Base-by-base conservation (phyloP, 2,797 vertebrate genomes). In the Enteromius mattozi region DNA sequence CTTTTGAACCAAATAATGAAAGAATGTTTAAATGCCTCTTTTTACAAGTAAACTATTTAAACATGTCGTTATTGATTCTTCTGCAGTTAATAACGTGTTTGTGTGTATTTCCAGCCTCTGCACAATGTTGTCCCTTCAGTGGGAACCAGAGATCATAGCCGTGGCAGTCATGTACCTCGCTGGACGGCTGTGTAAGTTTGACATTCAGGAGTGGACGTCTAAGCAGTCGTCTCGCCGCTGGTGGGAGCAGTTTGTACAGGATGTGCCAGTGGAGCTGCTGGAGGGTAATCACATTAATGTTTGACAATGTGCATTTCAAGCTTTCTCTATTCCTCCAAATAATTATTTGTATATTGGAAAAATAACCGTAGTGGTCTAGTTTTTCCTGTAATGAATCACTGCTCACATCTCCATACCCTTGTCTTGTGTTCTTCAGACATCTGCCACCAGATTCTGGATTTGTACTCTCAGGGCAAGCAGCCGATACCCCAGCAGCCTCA, bases 201-300 rank as follows among this genome's bases (percentile, higher is more conserved):
- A 99, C 90, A 98, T 99, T 87, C 98, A 99, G 89, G 98, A 99
- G 85, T 99, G 98, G 98, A 99, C 98, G 0, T 95, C 96, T 49
- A 99, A 99, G 88, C 98, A 98, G 87, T 97, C 97, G 12, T 97
- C 98, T 1, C 95, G 98, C 27, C 95, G 97, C 47, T 99, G 98
- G 98, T 99, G 98, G 98, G 98, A 99, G 88, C 98, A 99, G 91
- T 99, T 99, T 90, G 98, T 99, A 30, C 98, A 99, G 85, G 98
- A 99, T 1, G 98, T 99, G n/a, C 98, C 98, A 0, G 98, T 99
- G 14, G 98, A 99, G 89, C 96, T 99, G 66, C 92, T 99, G 27
- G 98, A 99, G 97, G 98, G 98, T 99, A 94, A 47, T 37, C 49
- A 1, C 19, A 8, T n/a, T 10, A 49, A 40, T 78, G 6, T 56